Conservation (phyloP, 2,888 invertebrate species). For the Criorhina ranunculi region DNA sequence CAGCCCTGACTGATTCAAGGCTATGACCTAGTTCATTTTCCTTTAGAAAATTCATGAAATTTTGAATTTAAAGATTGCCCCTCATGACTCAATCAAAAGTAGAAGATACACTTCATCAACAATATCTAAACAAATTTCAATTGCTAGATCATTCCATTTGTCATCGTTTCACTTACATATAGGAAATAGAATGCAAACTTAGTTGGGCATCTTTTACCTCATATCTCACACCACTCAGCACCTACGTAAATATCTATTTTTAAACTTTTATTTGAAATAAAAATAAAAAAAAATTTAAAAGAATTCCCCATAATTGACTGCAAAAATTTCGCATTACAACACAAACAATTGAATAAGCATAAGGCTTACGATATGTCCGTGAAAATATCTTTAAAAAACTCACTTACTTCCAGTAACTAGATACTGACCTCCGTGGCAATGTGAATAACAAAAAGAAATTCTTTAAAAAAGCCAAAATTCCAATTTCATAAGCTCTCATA, state of each 20-base stretch:
- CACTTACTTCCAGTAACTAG: conserved; percentile 63
- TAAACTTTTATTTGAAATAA: conserved; percentile 6
- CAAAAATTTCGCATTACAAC: conserved; percentile 42
- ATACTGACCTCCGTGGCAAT: conserved; percentile 65
- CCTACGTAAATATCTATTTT: conserved; percentile 70
- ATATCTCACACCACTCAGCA: conserved; percentile 31
- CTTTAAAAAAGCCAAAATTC: conserved; percentile 29
- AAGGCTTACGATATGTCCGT: conserved; percentile 35
- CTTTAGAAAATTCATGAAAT: not conserved
- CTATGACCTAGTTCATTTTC: not conserved
- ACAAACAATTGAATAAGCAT: conserved; percentile 27
- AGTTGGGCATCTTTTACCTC: conserved; percentile 23
- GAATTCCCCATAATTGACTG: conserved; percentile 25
- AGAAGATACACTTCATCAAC: conserved; percentile 4
- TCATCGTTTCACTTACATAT: conserved; percentile 45
- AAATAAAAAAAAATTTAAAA: conserved; percentile 22
- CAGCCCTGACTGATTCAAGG: not conserved
- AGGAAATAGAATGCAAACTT: conserved; percentile 38
- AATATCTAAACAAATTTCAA: conserved; percentile 41
- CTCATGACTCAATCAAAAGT: conserved; percentile 9
- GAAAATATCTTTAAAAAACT: conserved; percentile 42
- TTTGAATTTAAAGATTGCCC: not conserved
- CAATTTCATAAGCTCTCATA: conserved; percentile 80
- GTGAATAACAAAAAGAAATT: conserved; percentile 45
- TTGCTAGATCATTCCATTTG: conserved; percentile 50